Conservation (phyloP, 2,113 vertebrate species). For the Agapornis roseicollis region DNA sequence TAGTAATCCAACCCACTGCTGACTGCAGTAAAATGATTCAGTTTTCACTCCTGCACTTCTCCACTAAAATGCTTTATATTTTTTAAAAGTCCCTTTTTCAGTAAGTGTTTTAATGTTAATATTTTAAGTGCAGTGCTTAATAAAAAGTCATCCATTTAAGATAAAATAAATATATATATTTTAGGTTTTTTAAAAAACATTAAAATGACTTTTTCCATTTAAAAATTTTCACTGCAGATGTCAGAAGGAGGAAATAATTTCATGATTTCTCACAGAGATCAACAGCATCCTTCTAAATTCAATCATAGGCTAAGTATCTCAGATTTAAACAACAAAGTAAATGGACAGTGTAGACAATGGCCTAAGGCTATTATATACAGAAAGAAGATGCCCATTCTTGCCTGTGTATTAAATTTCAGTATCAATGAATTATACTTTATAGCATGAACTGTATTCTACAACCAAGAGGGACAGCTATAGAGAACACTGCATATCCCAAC, state of each 20-base stretch:
- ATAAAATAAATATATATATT: not conserved
- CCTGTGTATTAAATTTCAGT: constrained; percentile 7
- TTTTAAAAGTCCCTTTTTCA: not conserved
- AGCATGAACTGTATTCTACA: not conserved
- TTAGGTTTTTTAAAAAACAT: not conserved
- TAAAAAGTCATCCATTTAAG: not conserved
- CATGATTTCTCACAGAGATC: not conserved
- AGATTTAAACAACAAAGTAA: constrained; percentile 11
- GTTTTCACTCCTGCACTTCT: not conserved
- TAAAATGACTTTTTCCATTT: not conserved
- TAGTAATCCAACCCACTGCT: not conserved
- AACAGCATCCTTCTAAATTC: not conserved
- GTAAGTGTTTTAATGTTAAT: not conserved
- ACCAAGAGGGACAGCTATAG: not conserved
- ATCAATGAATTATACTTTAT: constrained; percentile 7
- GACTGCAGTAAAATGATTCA: not conserved
- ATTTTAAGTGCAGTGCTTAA: not conserved
- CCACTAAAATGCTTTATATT: not conserved
- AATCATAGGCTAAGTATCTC: not conserved
- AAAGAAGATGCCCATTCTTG: not conserved
- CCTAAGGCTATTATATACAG: not conserved
- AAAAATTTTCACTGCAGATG: not conserved
- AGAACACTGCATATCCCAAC: not conserved
- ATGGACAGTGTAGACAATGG: not conserved
- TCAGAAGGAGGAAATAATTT: not conserved